A percentile compares a stretch with the other conserved stretches of the same genome.
These are phyloP conservation scores for Lordiphosa clarofinis DNA, from an alignment of 1,140 invertebrate species.

Conservation along the genomic window DNA sequence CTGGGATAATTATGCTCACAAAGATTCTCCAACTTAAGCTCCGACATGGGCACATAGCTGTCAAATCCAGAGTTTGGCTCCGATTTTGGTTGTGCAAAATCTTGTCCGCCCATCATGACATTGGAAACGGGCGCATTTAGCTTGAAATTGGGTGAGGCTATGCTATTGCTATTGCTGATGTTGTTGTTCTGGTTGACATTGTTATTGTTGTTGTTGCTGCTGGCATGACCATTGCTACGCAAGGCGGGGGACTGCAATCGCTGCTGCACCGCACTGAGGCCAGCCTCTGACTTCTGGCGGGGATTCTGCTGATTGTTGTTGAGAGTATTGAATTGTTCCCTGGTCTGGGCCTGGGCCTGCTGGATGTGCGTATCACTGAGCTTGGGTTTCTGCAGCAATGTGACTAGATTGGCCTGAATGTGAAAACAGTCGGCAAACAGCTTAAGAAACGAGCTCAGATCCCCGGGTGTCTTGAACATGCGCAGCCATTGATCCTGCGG, in stretches of 20 bases:
- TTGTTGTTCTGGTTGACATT: conserved; percentile 31
- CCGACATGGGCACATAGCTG: conserved; percentile 73
- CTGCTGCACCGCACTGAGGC: conserved; percentile 66
- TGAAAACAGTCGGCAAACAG: conserved; percentile 94
- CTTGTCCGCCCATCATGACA: conserved; percentile 31
- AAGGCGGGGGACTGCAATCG: conserved; percentile 57
- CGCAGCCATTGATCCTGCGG: conserved; percentile 88
- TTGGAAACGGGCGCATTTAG: conserved; percentile 77
- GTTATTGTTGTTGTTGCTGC: conserved; percentile 31
- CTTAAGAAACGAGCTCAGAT: conserved; percentile 92
- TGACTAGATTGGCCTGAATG: conserved; percentile 93
- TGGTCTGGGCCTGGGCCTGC: conserved; percentile 73
- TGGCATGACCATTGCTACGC: conserved; percentile 58
- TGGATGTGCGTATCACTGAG: conserved; percentile 82
- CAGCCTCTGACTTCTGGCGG: conserved; percentile 20
- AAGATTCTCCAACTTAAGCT: conserved; percentile 76
- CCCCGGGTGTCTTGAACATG: conserved; percentile 92
- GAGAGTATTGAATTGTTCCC: conserved; percentile 76
- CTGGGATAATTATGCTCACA: conserved; percentile 77
- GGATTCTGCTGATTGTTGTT: conserved; percentile 59
- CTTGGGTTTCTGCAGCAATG: conserved; percentile 87
- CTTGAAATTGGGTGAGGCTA: conserved; percentile 75
- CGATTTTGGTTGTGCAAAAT: conserved; percentile 55
- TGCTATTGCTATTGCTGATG: conserved; percentile 54
- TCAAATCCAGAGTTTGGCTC: conserved; percentile 79